phyloP scores from a whole-genome alignment of 2,888 invertebrate genomes.

The Darwinula stevensoni region DNA sequence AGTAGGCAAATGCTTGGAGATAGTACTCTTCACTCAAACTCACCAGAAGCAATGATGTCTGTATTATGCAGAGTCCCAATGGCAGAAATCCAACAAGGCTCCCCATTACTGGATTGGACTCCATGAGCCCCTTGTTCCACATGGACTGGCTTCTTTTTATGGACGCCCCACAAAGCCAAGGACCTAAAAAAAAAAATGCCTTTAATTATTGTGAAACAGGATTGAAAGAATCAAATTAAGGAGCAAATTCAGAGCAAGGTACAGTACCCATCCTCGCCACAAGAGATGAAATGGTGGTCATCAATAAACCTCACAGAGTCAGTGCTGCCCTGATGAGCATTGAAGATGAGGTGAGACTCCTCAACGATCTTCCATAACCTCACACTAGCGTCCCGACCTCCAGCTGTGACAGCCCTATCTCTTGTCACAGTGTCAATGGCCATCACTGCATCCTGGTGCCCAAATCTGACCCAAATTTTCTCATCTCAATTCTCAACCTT shows the following conservation, averaged over 20 bases:
- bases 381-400: slow-evolving; percentile 56
- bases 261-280: slow-evolving; percentile 56
- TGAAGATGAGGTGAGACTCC: slow-evolving; percentile 82
- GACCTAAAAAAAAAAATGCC: too few relatives aligned
- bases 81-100: slow-evolving; percentile 57
- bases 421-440: slow-evolving; percentile 57
- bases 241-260: not conserved
- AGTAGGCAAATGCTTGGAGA: not conserved
- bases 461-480: slow-evolving; percentile 23
- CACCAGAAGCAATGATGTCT: slow-evolving; percentile 61
- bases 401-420: slow-evolving; percentile 62
- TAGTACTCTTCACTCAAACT: slow-evolving; percentile 8
- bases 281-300: slow-evolving; percentile 74
- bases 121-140: slow-evolving; percentile 42
- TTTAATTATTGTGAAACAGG: too few relatives aligned
- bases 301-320: slow-evolving; percentile 65
- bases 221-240: slow-evolving; percentile 7
- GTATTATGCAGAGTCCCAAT: slow-evolving; percentile 50
- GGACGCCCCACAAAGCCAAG: slow-evolving; percentile 46
- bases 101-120: slow-evolving; percentile 20
- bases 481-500: not conserved
- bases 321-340: slow-evolving; percentile 48
- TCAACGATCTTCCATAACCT: slow-evolving; percentile 90
- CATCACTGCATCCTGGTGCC: slow-evolving; percentile 62
- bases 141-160: slow-evolving; percentile 58